These are phyloP conservation scores for Neosalanx taihuensis DNA, from an alignment of 2,797 vertebrate species.

Conservation along the genomic window DNA sequence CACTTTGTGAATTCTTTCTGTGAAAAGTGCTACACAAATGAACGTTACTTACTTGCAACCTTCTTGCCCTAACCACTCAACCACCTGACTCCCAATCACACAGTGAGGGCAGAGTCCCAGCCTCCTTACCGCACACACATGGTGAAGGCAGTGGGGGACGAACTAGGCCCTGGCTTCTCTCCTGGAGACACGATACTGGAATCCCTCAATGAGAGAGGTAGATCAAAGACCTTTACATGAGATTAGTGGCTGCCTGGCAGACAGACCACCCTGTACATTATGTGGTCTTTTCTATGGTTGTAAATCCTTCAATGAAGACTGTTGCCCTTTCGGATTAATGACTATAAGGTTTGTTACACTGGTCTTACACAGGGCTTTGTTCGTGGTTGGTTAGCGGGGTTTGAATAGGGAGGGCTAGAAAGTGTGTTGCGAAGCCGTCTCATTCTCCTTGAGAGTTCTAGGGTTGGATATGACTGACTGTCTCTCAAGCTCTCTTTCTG, in stretches of 20 bases:
- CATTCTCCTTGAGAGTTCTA: neutral
- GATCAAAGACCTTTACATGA: slow-evolving; percentile 1
- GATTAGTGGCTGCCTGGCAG: neutral
- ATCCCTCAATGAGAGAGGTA: neutral
- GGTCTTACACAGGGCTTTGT: neutral
- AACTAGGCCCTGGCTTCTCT: neutral
- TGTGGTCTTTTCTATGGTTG: neutral
- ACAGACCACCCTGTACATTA: slow-evolving; percentile 1
- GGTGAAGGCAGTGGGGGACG: neutral
- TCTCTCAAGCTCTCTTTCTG: neutral
- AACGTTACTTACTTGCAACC: no score
- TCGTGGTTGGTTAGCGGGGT: neutral
- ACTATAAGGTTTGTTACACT: neutral
- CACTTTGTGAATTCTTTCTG: no score
- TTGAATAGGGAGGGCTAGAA: no score
- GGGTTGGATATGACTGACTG: neutral
- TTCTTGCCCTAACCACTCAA: no score
- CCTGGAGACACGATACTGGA: neutral
- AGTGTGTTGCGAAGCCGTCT: neutral
- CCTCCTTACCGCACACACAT: no score
- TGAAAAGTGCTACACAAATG: no score
- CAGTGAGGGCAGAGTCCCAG: no score
- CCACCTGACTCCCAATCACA: no score
- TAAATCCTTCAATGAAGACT: neutral
- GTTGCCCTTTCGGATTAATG: neutral